A percentile compares a stretch with the other conserved stretches of the same genome.
These are phyloP conservation scores for Drosophila santomea DNA, from an alignment of 1,140 invertebrate species.

Conservation along the genomic window DNA sequence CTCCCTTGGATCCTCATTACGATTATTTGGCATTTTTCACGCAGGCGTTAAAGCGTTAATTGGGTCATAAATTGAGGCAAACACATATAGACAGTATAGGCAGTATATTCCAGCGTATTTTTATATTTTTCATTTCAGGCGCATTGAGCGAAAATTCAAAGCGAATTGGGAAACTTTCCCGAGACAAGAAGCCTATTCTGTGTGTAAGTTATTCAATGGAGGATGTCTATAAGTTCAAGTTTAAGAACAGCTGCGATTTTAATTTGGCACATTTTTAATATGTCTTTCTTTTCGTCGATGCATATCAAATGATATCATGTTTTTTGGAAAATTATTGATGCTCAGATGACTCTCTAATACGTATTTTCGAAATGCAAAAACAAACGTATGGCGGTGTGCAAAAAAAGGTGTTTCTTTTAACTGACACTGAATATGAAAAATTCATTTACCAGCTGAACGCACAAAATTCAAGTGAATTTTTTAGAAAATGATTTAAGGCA, in stretches of 20 bases:
- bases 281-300: constrained; percentile 19
- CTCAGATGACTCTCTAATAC: constrained; percentile 18
- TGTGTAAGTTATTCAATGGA: constrained; percentile 10
- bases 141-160: constrained; percentile 23
- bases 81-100: constrained; percentile 3
- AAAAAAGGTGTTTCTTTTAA: constrained; percentile 79
- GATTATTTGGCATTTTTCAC: constrained; percentile 63
- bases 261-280: constrained; percentile 19
- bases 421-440: constrained; percentile 54
- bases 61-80: constrained; percentile 75
- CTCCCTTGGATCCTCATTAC: constrained; percentile 25
- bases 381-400: constrained; percentile 20
- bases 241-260: constrained; percentile 48
- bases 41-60: constrained; percentile 72
- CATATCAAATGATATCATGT: constrained; percentile 26
- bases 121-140: constrained; percentile 40
- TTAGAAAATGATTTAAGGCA: constrained; percentile 56
- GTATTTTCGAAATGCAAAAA: constrained; percentile 37
- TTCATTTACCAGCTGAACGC: constrained; percentile 57
- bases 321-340: constrained; percentile 29
- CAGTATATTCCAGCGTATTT: constrained; percentile 68
- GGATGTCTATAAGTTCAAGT: constrained; percentile 62
- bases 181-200: constrained; percentile 17
- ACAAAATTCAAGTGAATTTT: constrained; percentile 66
- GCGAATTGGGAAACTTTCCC: background rate